Evolutionary conservation across 2,113 vertebrate genomes (phyloP), one percentile per base, ranked within the genome.

Genomic region (Sterna hirundo): DNA sequence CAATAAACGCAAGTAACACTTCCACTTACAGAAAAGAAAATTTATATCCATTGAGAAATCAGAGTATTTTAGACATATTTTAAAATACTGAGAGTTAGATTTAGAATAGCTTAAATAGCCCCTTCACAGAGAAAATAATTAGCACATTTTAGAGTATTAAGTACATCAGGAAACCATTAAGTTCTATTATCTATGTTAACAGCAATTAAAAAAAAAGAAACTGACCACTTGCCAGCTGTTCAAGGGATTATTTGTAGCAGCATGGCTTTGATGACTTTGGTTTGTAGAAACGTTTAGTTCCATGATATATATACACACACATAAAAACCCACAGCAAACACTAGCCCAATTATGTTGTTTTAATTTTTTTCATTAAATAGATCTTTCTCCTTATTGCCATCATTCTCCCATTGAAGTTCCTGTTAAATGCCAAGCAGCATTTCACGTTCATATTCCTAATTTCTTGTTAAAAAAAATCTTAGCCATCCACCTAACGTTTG

Each of bases 301-400:
- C 36, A 30, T 6, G 5, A 54, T 15, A 57, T 5, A 72, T 2
- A 74, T 1, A 34, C 1, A 74, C 10, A 61, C 2, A 54, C 2
- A 4, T 84, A 62, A 86, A 86, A 54, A 2, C 10, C 4, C 62
- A 69, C 25, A 91, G 42, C 51, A 78, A 89, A 60, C 30, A 18
- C 25, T 22, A 60, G 3, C 44, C 38, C 27, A 71, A 20, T 1
- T 0, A 57, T 52, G 42, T 55, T 44, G 52, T 7, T 86, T 47
- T 17, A 32, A 38, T n/a, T 13, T 22, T 15, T 64, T 51, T 26
- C 18, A 25, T 34, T 38, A 68, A 29, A 47, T 10, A 68, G 9
- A 51, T 71, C 3, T 78, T 66, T 46, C 21, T 57, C 71, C 26
- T 49, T 34, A 76, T 15, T 47, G 27, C 14, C 32, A 51, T 66